Evolutionary conservation across 1,140 invertebrate species (phyloP), one percentile per base, ranked within the genome.

Genomic region (Chironomus striatipennis): DNA sequence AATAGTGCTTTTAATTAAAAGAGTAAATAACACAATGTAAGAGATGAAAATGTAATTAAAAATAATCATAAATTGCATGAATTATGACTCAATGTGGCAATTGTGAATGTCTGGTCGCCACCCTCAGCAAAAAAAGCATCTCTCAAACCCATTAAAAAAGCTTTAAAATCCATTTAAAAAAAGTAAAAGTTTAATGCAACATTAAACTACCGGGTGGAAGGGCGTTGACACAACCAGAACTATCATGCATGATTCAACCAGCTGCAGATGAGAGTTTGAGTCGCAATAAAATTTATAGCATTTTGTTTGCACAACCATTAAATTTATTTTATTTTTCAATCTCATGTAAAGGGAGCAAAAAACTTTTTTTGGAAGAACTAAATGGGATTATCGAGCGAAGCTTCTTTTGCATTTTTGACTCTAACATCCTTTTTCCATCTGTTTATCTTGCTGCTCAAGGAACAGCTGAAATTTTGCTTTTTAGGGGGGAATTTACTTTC

Each of bases 271-370:
- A 20, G 64, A 70, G 18, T 18, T 2, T 20, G n/a, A 18, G 18
- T 70, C 17, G 18, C 9, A 70, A 70, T 18, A 70, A 70, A 70
- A 70, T 70, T 70, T 70, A 70, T 70, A 17, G 65, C 17, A 57
- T 57, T 20, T 70, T 70, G 20, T 70, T 57, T 57, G 65, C 65
- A 70, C n/a, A 70, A 17, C 65, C 65, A 70, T 70, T 70, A 70
- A 70, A 70, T 70, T 70, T 70, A 18, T 18, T 70, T 70, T 18
- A 70, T 17, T 18, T 70, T 70, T 20, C 65, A 70, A 7, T 70
- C 20, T 17, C 20, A 21, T 57, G 47, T 57, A 12, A 12, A 10
- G 47, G 24, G 24, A 34, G 24, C 24, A 34, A 34, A 34, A 34
- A 34, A 57, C 47, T 57, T 57, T 57, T 57, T 57, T 57, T 57